Percentiles rank a stretch among this genome's conserved stretches.
Conservation (phyloP, 2,888 invertebrate genomes). For the Drosophila setosimentum region DNA sequence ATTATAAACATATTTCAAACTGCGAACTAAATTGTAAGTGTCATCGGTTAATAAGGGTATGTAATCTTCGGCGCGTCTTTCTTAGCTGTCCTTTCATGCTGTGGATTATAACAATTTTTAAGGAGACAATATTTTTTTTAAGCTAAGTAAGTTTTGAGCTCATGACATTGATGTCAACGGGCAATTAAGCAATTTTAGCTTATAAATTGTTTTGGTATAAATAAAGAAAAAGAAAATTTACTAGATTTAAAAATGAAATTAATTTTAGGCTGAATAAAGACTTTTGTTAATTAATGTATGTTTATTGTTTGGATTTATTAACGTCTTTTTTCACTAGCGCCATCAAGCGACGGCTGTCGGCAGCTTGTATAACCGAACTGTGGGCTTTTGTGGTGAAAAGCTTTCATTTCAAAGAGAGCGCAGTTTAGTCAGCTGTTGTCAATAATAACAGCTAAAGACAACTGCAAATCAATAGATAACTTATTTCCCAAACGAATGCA, state of each 20-base stretch:
- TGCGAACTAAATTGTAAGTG: neutral
- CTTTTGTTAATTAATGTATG: neutral
- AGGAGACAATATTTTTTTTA: neutral
- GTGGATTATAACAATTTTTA: neutral
- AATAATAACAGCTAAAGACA: conserved; percentile 34
- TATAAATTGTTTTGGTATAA: neutral
- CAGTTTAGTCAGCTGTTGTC: conserved; percentile 44
- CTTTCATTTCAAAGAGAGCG: conserved; percentile 39
- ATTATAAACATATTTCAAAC: neutral
- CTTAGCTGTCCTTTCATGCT: neutral
- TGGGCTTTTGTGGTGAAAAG: conserved; percentile 68
- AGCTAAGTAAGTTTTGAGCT: neutral
- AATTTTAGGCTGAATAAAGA: neutral
- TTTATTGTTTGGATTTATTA: neutral
- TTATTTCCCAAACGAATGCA: conserved; percentile 38
- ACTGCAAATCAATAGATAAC: conserved; percentile 53
- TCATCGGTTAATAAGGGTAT: neutral
- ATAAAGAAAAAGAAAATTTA: neutral
- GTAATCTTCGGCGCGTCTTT: neutral
- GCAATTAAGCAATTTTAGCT: neutral
- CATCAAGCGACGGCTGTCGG: conserved; percentile 44
- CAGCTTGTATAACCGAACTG: neutral
- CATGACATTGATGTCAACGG: neutral
- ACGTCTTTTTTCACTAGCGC: conserved; percentile 35
- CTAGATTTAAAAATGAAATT: no score